Conservation (phyloP, 2,888 invertebrate species). For the Sialis lutaria region DNA sequence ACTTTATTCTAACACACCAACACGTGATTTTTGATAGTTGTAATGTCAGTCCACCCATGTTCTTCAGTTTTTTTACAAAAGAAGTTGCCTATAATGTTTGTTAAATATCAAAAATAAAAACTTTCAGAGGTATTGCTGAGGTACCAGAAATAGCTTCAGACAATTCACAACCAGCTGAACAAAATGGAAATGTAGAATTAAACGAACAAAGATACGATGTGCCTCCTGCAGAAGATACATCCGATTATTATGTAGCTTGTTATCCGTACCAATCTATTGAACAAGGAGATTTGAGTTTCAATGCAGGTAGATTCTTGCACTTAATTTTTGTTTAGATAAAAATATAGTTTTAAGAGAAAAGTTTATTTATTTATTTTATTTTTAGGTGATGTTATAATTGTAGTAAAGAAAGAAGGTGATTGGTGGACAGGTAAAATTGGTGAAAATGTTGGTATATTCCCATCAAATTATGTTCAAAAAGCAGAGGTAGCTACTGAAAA, state of each 20-base stretch:
- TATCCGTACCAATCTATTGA: constrained; percentile 84
- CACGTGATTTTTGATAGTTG: too few species aligned
- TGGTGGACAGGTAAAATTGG: constrained; percentile 97
- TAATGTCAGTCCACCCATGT: too few species aligned
- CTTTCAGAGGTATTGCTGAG: constrained; percentile 53
- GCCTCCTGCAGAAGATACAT: constrained; percentile 11
- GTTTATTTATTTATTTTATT: background rate
- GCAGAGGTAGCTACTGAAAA: constrained; percentile 26
- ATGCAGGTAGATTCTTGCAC: constrained; percentile 27
- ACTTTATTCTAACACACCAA: too few species aligned
- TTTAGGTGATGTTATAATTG: constrained; percentile 61
- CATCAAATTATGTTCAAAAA: constrained; percentile 87
- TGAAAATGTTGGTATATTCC: constrained; percentile 74
- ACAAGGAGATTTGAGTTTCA: constrained; percentile 79
- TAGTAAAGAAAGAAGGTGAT: constrained; percentile 81
- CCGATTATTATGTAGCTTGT: constrained; percentile 69
- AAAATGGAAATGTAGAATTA: too few species aligned
- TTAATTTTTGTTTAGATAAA: background rate
- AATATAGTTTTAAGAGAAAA: background rate
- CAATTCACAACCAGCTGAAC: constrained; percentile 17
- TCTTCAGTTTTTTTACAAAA: too few species aligned
- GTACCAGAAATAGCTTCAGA: constrained; percentile 36
- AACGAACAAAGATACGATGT: constrained; percentile 14
- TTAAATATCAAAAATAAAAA: constrained; percentile 5
- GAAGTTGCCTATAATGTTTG: background rate